Conservation (phyloP, 2,113 vertebrate genomes). For the Astatotilapia flaviijosephi region DNA sequence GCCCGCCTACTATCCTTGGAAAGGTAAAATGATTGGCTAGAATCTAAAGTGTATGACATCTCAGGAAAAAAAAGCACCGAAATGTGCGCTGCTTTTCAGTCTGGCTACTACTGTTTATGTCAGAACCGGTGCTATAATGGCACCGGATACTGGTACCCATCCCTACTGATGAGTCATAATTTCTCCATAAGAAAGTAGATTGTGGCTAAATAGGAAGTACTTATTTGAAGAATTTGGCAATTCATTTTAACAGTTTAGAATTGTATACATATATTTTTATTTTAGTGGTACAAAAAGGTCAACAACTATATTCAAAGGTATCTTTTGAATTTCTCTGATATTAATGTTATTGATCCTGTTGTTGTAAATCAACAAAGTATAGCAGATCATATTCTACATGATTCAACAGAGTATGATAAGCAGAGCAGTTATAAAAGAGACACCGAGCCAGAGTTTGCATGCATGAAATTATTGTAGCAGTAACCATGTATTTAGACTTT, state of each 20-base stretch:
- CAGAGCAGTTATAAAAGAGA: neutral
- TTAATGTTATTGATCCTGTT: neutral
- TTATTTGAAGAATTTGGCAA: neutral
- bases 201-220: neutral
- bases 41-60: too few relatives aligned
- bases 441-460: neutral
- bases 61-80: too few relatives aligned
- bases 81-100: too few relatives aligned
- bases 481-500: neutral
- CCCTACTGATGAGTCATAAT: neutral
- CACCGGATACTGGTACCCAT: too few relatives aligned
- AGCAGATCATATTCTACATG: neutral
- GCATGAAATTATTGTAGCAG: neutral
- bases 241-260: neutral
- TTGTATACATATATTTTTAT: neutral
- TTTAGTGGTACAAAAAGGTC: neutral
- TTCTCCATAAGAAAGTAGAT: neutral
- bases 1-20: too few relatives aligned
- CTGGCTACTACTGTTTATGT: too few relatives aligned
- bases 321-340: neutral
- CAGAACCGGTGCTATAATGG: too few relatives aligned
- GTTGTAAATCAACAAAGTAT: neutral
- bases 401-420: neutral
- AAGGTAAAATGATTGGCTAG: too few relatives aligned
- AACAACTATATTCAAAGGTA: neutral